Percentiles rank a stretch among this genome's conserved stretches.
These are phyloP conservation scores for Crossaster papposus DNA, from an alignment of 53 echinoderm and acorn worm genomes.

Conservation along the genomic window DNA sequence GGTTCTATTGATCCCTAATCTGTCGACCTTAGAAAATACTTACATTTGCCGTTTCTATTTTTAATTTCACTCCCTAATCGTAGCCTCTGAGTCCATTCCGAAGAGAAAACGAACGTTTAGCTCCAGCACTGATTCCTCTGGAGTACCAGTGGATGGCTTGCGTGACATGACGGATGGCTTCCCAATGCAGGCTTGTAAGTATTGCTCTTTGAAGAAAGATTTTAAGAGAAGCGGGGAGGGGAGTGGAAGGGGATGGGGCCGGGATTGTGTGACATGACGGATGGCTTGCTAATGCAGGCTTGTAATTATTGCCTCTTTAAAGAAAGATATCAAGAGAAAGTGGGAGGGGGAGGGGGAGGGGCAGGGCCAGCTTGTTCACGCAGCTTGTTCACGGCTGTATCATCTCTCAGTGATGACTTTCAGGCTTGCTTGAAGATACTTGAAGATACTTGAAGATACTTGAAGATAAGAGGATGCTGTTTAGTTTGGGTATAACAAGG, in stretches of 20 bases:
- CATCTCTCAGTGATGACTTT: neutral
- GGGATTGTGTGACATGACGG: too few species aligned
- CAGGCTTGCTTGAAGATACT: too few species aligned
- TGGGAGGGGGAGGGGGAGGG: neutral
- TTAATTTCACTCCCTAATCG: too few species aligned
- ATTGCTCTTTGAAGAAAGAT: neutral
- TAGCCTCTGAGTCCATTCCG: constrained; percentile 15
- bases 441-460: too few species aligned
- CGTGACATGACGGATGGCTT: constrained; percentile 15
- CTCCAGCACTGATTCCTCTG: constrained; percentile 19
- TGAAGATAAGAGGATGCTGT: too few species aligned
- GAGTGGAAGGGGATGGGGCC: neutral
- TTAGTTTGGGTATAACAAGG: too few species aligned
- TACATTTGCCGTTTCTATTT: too few species aligned
- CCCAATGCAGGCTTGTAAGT: neutral
- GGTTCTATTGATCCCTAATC: too few species aligned
- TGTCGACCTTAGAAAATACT: too few species aligned
- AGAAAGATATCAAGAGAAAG: neutral
- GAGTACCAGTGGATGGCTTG: neutral
- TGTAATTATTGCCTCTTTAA: neutral
- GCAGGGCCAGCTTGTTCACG: too few species aligned
- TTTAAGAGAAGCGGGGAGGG: too few species aligned
- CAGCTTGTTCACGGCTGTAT: neutral
- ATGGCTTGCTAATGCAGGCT: neutral
- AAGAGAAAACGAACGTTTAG: constrained; percentile 27